Evolutionary conservation across 2,797 vertebrate species (phyloP).

Genomic region (Pipistrellus pygmaeus): DNA sequence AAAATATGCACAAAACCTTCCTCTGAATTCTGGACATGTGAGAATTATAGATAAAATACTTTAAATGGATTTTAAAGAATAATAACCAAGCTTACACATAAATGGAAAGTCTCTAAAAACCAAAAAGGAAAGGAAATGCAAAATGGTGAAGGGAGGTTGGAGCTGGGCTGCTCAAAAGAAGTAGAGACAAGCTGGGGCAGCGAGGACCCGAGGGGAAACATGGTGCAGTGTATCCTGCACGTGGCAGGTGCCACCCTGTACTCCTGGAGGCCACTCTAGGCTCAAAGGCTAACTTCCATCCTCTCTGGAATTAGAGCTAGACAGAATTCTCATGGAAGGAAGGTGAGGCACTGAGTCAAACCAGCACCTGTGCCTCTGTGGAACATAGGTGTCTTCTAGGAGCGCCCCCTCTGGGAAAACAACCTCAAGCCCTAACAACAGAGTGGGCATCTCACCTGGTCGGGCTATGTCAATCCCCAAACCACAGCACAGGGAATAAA

Average conservation of each 20-base stretch:
- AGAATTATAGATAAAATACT: not conserved
- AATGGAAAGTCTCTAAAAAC: not conserved
- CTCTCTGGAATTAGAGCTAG: slow-evolving; percentile 48
- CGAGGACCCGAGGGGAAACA: not conserved
- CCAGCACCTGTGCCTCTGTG: not conserved
- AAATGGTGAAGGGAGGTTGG: not conserved
- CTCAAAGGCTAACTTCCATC: not conserved
- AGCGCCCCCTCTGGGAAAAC: not conserved
- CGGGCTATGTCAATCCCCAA: not conserved
- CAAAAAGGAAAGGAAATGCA: not conserved
- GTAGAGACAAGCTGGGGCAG: not conserved
- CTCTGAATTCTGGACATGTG: not conserved
- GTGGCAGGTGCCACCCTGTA: not conserved
- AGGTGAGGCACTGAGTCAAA: not conserved
- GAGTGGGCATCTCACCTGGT: not conserved
- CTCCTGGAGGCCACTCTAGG: not conserved
- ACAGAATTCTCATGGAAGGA: not conserved
- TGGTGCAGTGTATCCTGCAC: too few species aligned
- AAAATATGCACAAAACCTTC: not conserved
- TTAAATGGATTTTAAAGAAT: slow-evolving; percentile 23
- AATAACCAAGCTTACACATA: not conserved
- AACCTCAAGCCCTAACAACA: not conserved
- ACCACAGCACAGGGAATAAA: not conserved
- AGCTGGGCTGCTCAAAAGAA: not conserved
- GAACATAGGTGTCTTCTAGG: not conserved